Conservation (phyloP, 2,113 vertebrate genomes). For the Serinus canaria region DNA sequence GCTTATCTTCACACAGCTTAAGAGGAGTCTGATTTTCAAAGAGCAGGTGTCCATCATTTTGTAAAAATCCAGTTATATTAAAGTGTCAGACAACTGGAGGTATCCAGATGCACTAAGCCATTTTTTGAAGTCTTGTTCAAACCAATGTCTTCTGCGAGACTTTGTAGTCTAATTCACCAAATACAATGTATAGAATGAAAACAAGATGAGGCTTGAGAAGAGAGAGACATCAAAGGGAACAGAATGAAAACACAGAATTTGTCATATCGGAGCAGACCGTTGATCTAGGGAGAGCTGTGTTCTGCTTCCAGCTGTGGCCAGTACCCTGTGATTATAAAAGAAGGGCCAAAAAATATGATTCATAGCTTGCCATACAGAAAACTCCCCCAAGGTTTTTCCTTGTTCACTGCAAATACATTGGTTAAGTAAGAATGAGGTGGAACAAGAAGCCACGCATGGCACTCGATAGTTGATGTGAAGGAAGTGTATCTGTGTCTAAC, state of each 20-base stretch:
- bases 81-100: conserved; percentile 32
- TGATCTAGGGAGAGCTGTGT: conserved; percentile 36
- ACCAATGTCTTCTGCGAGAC: conserved; percentile 23
- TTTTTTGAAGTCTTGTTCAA: conserved; percentile 55
- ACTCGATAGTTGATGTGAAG: neutral
- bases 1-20: conserved; percentile 29
- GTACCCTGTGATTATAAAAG: conserved; percentile 1
- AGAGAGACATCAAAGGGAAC: conserved; percentile 54
- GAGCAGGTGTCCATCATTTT: conserved; percentile 57
- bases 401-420: neutral
- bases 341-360: conserved; percentile 14
- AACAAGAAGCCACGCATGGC: neutral
- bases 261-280: conserved; percentile 35
- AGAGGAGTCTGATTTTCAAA: conserved; percentile 51
- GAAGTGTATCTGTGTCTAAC: neutral
- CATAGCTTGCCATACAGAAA: neutral
- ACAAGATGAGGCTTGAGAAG: conserved; percentile 59
- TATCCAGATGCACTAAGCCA: conserved; percentile 49
- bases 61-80: conserved; percentile 50
- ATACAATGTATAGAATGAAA: conserved; percentile 56
- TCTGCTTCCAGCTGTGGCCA: conserved; percentile 55
- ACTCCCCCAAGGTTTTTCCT: neutral
- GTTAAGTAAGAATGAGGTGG: conserved; percentile 3
- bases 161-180: conserved; percentile 63
- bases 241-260: conserved; percentile 57